Conservation (phyloP, 2,888 invertebrate genomes). For the Rosalia funebris region DNA sequence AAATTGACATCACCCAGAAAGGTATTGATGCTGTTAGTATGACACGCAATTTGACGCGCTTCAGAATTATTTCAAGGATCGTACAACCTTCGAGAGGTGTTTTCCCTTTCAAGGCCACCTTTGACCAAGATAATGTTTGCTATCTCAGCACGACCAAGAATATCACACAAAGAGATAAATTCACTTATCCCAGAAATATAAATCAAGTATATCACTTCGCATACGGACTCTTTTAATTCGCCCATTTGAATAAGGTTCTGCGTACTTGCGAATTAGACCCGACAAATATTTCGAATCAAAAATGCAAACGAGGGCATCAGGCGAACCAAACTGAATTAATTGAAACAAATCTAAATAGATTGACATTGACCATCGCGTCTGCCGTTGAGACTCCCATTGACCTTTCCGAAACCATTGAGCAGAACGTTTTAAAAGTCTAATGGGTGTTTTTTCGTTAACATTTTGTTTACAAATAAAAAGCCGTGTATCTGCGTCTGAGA, state of each 20-base stretch:
- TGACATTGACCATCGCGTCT: slow-evolving; percentile 28
- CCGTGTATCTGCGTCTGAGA: slow-evolving; percentile 51
- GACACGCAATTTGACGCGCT: too few relatives aligned
- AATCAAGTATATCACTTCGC: too few relatives aligned
- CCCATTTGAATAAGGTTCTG: slow-evolving; percentile 9
- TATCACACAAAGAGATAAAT: too few relatives aligned
- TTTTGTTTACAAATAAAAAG: slow-evolving; percentile 60
- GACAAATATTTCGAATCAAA: slow-evolving; percentile 20
- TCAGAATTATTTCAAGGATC: too few relatives aligned
- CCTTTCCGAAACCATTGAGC: slow-evolving; percentile 9
- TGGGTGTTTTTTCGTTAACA: slow-evolving; percentile 52
- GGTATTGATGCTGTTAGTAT: too few relatives aligned
- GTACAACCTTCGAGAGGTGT: too few relatives aligned
- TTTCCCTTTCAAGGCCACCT: too few relatives aligned
- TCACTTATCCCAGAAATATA: too few relatives aligned
- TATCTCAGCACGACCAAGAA: too few relatives aligned
- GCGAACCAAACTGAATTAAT: slow-evolving; percentile 16
- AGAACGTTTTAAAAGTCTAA: slow-evolving; percentile 25
- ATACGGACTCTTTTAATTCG: background rate
- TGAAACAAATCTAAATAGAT: slow-evolving; percentile 20
- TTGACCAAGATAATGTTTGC: too few relatives aligned
- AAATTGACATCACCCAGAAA: too few relatives aligned
- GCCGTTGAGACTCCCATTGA: slow-evolving; percentile 8
- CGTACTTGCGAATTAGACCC: slow-evolving; percentile 12
- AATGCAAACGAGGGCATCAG: slow-evolving; percentile 20